phyloP scores from a whole-genome alignment of 2,888 invertebrate species.

The Anthoptus insignis region DNA sequence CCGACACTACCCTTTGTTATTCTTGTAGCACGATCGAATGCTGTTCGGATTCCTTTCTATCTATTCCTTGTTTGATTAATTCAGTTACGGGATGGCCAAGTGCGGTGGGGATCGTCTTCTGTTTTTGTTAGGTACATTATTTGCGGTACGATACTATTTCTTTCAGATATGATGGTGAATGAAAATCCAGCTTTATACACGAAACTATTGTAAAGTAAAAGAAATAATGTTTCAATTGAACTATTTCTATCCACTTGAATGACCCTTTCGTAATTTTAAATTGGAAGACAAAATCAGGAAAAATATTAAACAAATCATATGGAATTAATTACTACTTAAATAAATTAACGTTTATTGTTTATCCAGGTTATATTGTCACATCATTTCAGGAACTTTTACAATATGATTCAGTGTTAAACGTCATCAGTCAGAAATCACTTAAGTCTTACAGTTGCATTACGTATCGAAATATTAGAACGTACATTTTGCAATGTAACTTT shows the following conservation, averaged over 20 bases:
- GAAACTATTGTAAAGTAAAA: too few relatives aligned
- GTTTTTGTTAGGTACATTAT: constrained; percentile 20
- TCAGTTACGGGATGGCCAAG: constrained; percentile 52
- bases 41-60: constrained; percentile 67
- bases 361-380: too few relatives aligned
- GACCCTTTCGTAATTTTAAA: too few relatives aligned
- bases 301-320: too few relatives aligned
- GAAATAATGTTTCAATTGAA: too few relatives aligned
- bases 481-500: constrained; percentile 11
- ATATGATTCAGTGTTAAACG: constrained; percentile 9
- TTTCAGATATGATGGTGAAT: constrained; percentile 14
- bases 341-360: too few relatives aligned
- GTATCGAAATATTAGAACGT: constrained; percentile 6
- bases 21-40: constrained; percentile 64
- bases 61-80: constrained; percentile 57
- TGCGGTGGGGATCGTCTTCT: constrained; percentile 12
- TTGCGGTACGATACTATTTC: constrained; percentile 4
- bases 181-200: neutral
- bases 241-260: too few relatives aligned
- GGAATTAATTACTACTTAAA: too few relatives aligned
- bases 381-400: too few relatives aligned
- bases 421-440: constrained; percentile 1
- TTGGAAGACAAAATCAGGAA: too few relatives aligned
- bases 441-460: constrained; percentile 13
- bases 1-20: constrained; percentile 69